phyloP scores from a whole-genome alignment of 1,140 invertebrate genomes.

The Aphaenogaster floridana region DNA sequence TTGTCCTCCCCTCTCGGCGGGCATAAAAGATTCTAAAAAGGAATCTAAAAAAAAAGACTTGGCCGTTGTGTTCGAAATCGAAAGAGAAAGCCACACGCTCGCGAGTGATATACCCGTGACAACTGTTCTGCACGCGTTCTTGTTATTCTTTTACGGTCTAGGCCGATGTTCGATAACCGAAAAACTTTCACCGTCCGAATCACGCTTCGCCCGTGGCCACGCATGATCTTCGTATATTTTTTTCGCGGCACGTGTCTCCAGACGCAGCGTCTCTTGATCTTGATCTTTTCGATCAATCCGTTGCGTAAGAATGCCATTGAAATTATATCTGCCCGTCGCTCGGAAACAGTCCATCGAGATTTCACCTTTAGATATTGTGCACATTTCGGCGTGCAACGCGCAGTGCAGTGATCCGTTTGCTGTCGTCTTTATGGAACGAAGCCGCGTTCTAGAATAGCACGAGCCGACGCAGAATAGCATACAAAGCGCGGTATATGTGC shows the following conservation, averaged over 20 bases:
- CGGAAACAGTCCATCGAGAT: neutral
- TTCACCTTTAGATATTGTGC: neutral
- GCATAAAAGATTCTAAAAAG: neutral
- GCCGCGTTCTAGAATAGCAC: slow-evolving; percentile 32
- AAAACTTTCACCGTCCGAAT: slow-evolving; percentile 81
- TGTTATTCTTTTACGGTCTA: slow-evolving; percentile 79
- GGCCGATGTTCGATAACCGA: slow-evolving; percentile 81
- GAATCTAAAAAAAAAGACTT: neutral
- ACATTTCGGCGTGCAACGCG: neutral
- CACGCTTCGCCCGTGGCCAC: slow-evolving; percentile 55
- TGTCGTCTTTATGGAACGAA: slow-evolving; percentile 4
- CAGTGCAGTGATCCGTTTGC: slow-evolving; percentile 2
- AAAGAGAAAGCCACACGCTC: slow-evolving; percentile 73
- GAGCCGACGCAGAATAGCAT: neutral
- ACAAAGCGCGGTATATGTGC: neutral
- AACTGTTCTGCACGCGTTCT: slow-evolving; percentile 54
- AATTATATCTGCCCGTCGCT: slow-evolving; percentile 36
- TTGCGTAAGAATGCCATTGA: slow-evolving; percentile 59
- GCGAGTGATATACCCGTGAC: slow-evolving; percentile 56
- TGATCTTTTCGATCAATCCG: slow-evolving; percentile 59
- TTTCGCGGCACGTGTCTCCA: neutral
- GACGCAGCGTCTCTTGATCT: slow-evolving; percentile 55
- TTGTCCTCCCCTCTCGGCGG: neutral
- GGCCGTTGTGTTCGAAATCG: slow-evolving; percentile 37
- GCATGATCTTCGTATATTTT: slow-evolving; percentile 38